These are phyloP conservation scores for Drosophila oshimai DNA, from an alignment of 1,140 invertebrate species.

Conservation along the genomic window DNA sequence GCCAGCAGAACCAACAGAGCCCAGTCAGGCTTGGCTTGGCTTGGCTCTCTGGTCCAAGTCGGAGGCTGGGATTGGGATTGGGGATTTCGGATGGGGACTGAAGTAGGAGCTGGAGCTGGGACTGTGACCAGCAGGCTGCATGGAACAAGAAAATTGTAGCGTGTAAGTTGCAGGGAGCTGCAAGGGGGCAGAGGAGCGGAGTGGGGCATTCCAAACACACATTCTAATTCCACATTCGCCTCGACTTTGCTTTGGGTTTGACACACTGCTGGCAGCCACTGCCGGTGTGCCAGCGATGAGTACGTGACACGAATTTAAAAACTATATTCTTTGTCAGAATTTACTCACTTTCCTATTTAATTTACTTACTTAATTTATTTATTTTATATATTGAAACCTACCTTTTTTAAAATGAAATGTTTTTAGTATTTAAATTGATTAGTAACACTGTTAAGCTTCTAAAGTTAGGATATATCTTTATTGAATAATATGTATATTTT, in stretches of 20 bases:
- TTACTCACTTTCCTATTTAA: too few relatives aligned
- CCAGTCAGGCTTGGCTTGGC: constrained; percentile 40
- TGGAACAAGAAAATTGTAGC: constrained; percentile 76
- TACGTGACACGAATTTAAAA: constrained; percentile 3
- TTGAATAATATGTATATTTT: too few relatives aligned
- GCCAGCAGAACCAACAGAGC: constrained; percentile 68
- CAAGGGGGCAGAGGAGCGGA: constrained; percentile 16
- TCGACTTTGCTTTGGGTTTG: constrained; percentile 58
- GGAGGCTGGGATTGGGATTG: constrained; percentile 3
- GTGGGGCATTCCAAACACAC: constrained; percentile 75
- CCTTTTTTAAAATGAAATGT: too few relatives aligned
- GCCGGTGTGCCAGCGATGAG: constrained; percentile 1
- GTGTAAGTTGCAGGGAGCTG: constrained; percentile 50
- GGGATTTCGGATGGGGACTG: too few relatives aligned
- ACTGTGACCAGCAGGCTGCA: constrained; percentile 46
- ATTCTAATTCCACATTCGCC: constrained; percentile 75
- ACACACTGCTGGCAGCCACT: constrained; percentile 54
- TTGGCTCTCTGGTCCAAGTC: constrained; percentile 19
- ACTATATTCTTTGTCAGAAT: not conserved
- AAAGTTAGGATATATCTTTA: too few relatives aligned
- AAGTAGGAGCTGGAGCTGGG: constrained; percentile 21
- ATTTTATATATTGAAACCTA: too few relatives aligned
- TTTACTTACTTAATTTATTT: too few relatives aligned
- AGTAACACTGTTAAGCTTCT: too few relatives aligned
- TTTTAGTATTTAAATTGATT: too few relatives aligned